Evolutionary conservation across 2,113 vertebrate genomes (phyloP), one percentile per base, ranked within the genome.

Genomic region (Cinclus mexicanus): DNA sequence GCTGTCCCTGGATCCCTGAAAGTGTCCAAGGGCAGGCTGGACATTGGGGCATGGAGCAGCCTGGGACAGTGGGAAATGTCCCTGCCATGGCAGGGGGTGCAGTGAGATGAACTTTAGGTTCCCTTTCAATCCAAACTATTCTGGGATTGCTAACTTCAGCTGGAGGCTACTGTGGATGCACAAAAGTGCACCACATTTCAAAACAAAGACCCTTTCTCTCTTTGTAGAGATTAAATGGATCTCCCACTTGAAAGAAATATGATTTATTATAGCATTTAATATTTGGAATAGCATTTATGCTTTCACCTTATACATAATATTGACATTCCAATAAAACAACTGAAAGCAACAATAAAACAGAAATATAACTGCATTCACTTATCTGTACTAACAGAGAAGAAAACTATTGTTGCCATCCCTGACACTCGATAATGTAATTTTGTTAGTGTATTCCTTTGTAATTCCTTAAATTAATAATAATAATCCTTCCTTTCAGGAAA

Each of bases 1-100:
- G 78, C 37, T 89, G 69, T 13, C 28, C 69, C 69, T 75, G 50
- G 23, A 67, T 52, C 61, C 53, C 55, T 68, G 70, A 53, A 0
- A 68, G 39, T n/a, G 61, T 0, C 24, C 87, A 47, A 75, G n/a
- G n/a, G 20, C 70, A 61, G n/a, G 41, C 0, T 55, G 55, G 61
- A 21, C 0, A 22, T 1, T 60, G 2, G 12, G 35, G 23, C 10
- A 52, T 3, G 52, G 52, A 74, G 33, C 60, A 39, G 0, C 28
- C 59, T 47, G 69, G 69, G 28, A 12, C 0, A 8, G 21, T 35
- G 41, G 39, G 0, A 91, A 12, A 3, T 26, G 59, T 59, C 37
- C 24, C 44, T 59, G 37, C 33, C 33, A 23, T 3, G 24, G 24
- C 29, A 35, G 8, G 21, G 22, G 10, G 4, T 59, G 29, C 25